Evolutionary conservation across 2,113 vertebrate genomes (phyloP).

Genomic region (Tachycineta bicolor): DNA sequence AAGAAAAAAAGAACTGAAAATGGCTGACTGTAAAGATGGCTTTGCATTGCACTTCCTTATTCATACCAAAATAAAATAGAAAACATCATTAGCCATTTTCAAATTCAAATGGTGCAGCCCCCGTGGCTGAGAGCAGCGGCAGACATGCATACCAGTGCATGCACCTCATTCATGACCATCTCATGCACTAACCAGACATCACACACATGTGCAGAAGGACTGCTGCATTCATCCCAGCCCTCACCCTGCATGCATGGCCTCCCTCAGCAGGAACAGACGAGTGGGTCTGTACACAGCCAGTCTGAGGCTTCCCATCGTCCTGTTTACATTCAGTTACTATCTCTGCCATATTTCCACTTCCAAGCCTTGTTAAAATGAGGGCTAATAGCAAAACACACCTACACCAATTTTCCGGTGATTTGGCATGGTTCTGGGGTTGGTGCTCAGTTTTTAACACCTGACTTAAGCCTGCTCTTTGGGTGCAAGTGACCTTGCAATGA

Average conservation of each 20-base stretch:
- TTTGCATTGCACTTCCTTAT: slow-evolving; percentile 49
- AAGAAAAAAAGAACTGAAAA: slow-evolving; percentile 69
- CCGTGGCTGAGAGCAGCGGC: background rate
- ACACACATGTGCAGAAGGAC: background rate
- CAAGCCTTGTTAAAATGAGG: background rate
- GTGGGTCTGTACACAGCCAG: background rate
- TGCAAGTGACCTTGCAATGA: accelerated
- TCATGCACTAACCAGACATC: accelerated
- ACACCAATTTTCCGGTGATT: background rate
- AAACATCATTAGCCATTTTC: slow-evolving; percentile 8
- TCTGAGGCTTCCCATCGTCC: background rate
- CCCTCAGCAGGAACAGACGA: background rate
- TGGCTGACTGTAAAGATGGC: slow-evolving; percentile 65
- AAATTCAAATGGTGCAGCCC: background rate
- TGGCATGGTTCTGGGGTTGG: background rate
- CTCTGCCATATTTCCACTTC: background rate
- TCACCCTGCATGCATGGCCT: background rate
- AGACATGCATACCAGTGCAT: background rate
- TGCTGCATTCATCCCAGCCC: background rate
- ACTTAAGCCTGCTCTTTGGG: background rate
- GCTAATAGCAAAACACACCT: background rate
- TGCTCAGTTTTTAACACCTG: background rate
- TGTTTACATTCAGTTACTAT: accelerated
- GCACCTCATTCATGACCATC: background rate
- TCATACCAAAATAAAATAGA: slow-evolving; percentile 43